Evolutionary conservation across 2,888 invertebrate species (phyloP), one percentile per base, ranked within the genome.

Genomic region (Nineta flava): DNA sequence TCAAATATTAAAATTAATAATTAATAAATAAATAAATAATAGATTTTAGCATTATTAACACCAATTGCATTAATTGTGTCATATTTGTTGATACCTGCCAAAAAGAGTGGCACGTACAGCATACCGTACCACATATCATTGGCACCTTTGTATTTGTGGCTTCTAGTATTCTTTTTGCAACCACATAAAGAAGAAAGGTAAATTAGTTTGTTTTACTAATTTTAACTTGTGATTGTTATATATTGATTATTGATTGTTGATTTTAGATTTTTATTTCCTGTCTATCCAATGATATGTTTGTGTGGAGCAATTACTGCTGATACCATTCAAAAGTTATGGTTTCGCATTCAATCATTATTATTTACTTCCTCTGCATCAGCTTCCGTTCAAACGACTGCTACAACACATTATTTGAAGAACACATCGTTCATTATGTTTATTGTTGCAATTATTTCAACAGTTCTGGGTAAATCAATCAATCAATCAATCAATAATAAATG

Each of bases 121-220:
- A 71, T 82, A 40, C 86, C 88, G 0, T 81, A 83, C 60, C 83
- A 80, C 73, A 69, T 90, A 35, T 83, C 82, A 12, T 68, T 92
- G 48, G 71, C 83, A 58, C 85, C 93, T 1, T 71, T 94, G 38
- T 85, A 81, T 58, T 67, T 94, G 12, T 99, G 99, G 99, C 71
- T 94, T 7, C 58, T 72, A 0, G 84, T 97, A 1, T 96, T 99
- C 68, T 81, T 88, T 66, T 60, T 79, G 1, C 92, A 93, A 63
- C 83, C 95, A 2, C 99, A 99, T 64, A 99, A 97, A 73, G 95
- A 90, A 60, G 83, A 83, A 62, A 70, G 81, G 74, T 74, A 56
- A 19, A 44, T 51, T 34, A n/a, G 31, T 7, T 49, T 32, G n/a
- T n/a, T n/a, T n/a, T n/a, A n/a, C n/a, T n/a, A n/a, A n/a, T n/a